Percentiles rank a stretch among this genome's conserved stretches.
phyloP scores from a whole-genome alignment of 2,797 vertebrate species.

The Halcyon chelicuti region DNA sequence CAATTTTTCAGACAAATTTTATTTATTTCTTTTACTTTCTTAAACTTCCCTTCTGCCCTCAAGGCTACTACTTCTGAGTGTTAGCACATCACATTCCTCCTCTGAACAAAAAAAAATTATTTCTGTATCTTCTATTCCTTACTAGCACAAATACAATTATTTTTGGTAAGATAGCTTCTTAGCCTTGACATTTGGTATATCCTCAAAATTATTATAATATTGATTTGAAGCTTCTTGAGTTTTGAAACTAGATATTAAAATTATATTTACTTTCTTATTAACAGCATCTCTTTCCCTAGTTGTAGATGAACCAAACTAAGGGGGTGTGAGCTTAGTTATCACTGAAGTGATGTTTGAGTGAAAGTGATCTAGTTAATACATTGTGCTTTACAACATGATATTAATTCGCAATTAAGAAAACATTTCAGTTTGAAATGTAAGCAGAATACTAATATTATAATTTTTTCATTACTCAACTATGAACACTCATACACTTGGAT shows the following conservation, averaged over 20 bases:
- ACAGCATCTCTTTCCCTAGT: neutral
- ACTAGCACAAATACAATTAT: neutral
- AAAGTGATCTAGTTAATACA: neutral
- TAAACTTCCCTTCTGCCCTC: neutral
- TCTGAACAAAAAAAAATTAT: neutral
- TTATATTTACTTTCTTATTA: neutral
- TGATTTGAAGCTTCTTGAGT: neutral
- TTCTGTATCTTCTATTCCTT: neutral
- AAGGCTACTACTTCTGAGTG: neutral
- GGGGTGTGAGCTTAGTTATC: neutral
- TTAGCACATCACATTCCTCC: neutral
- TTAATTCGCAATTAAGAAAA: neutral
- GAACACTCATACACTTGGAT: neutral
- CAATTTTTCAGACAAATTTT: neutral
- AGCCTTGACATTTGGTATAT: neutral
- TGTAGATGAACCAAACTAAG: neutral
- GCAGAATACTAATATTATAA: neutral
- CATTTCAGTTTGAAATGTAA: neutral
- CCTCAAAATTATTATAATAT: neutral
- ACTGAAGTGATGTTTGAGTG: fast-evolving
- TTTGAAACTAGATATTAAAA: neutral
- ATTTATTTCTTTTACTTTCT: neutral
- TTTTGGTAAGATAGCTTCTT: neutral
- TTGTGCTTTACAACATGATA: neutral
- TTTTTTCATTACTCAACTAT: neutral